These are phyloP conservation scores for Pasiphila rectangulata DNA, from an alignment of 2,888 invertebrate genomes.

Conservation along the genomic window DNA sequence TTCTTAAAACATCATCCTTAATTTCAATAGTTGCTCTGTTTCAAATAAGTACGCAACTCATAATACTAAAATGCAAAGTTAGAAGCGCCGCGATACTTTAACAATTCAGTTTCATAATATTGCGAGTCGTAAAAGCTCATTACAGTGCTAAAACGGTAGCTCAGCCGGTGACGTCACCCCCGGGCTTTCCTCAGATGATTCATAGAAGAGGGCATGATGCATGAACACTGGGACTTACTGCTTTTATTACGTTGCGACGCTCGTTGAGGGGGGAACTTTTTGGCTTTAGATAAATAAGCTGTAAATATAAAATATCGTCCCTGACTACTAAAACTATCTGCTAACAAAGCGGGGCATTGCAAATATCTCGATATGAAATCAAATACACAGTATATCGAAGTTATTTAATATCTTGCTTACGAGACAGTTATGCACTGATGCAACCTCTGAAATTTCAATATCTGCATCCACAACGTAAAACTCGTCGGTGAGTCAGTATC, in stretches of 20 bases:
- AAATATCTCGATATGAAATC: background rate
- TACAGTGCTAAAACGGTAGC: constrained; percentile 34
- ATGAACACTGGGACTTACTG: constrained; percentile 14
- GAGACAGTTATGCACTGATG: constrained; percentile 8
- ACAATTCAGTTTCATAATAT: constrained; percentile 33
- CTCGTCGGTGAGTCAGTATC: constrained; percentile 34
- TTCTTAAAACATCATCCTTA: constrained; percentile 3
- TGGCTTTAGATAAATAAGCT: background rate
- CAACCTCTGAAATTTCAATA: constrained; percentile 12
- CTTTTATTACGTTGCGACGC: constrained; percentile 2
- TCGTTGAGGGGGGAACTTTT: background rate
- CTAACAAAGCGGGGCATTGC: background rate
- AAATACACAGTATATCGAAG: background rate
- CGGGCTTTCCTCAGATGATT: constrained; percentile 67
- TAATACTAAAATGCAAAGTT: background rate
- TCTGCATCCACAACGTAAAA: constrained; percentile 16
- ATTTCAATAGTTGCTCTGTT: background rate
- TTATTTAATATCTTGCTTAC: background rate
- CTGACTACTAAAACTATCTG: constrained; percentile 2
- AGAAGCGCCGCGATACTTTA: constrained; percentile 6
- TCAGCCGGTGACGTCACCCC: constrained; percentile 52
- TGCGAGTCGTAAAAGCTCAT: constrained; percentile 38
- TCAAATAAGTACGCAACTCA: background rate
- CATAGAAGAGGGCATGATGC: constrained; percentile 37
- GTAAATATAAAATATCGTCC: background rate